These are phyloP conservation scores for Zelleria hepariella DNA, from an alignment of 2,888 invertebrate species.

Conservation along the genomic window DNA sequence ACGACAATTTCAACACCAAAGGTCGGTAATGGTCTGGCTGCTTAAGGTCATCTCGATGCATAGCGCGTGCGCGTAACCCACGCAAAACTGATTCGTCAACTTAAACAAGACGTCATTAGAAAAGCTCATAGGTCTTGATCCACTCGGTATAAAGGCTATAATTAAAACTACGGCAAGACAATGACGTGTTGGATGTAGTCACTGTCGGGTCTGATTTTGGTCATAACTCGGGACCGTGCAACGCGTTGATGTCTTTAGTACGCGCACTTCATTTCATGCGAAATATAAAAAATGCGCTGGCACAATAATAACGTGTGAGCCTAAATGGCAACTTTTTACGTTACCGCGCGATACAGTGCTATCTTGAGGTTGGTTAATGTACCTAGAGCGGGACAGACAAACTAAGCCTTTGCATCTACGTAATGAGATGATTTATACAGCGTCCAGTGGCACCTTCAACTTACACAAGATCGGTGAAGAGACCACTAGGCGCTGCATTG, in stretches of 20 bases:
- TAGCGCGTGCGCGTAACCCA: conserved; percentile 44
- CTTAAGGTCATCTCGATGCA: conserved; percentile 43
- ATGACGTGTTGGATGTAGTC: not conserved
- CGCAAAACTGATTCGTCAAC: conserved; percentile 17
- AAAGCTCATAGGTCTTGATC: not conserved
- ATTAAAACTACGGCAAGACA: conserved; percentile 14
- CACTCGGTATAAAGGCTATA: not conserved
- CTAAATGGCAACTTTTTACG: too few species aligned
- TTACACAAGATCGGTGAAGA: too few species aligned
- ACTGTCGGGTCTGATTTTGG: conserved; percentile 5
- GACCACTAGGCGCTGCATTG: too few species aligned
- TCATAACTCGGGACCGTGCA: conserved; percentile 1
- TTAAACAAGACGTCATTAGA: conserved; percentile 10
- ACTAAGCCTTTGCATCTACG: too few species aligned
- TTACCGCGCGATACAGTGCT: too few species aligned
- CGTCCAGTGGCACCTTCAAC: too few species aligned
- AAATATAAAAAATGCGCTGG: not conserved
- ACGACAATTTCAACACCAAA: not conserved
- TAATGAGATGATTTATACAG: too few species aligned
- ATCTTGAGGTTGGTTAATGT: too few species aligned
- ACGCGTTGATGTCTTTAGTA: not conserved
- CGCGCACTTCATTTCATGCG: not conserved
- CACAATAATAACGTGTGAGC: not conserved
- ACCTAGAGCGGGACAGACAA: too few species aligned
- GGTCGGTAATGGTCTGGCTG: conserved; percentile 13